These are phyloP conservation scores for Drosophila pseudoobscura DNA, from an alignment of 1,140 invertebrate genomes.

Conservation along the genomic window DNA sequence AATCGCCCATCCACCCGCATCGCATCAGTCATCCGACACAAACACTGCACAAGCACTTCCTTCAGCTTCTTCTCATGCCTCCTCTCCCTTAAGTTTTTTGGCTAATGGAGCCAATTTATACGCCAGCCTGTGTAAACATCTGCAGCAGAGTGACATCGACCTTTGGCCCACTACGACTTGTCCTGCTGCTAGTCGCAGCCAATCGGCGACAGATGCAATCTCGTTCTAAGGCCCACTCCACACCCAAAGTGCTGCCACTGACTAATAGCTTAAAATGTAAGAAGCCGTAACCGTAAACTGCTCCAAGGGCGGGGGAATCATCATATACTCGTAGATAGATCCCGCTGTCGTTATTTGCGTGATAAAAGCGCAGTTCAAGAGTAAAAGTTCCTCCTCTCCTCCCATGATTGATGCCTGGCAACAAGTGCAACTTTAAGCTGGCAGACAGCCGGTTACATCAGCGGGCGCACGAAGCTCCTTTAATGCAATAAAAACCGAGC, in stretches of 20 bases:
- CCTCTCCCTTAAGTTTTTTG: background rate
- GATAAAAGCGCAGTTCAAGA: constrained; percentile 28
- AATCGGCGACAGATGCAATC: background rate
- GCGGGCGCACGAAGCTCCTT: constrained; percentile 1
- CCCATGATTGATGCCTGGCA: constrained; percentile 12
- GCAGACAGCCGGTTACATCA: constrained; percentile 11
- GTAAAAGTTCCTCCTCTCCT: background rate
- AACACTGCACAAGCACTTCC: too few relatives aligned
- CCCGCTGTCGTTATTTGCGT: constrained; percentile 33
- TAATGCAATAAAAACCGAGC: constrained; percentile 18
- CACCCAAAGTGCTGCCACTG: constrained; percentile 3
- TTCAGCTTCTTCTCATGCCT: background rate
- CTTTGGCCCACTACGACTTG: background rate
- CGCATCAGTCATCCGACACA: too few relatives aligned
- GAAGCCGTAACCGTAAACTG: constrained; percentile 28
- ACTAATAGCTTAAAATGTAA: constrained; percentile 29
- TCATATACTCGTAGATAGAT: too few relatives aligned
- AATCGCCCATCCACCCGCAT: background rate
- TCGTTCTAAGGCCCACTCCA: too few relatives aligned
- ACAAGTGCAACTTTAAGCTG: constrained; percentile 8
- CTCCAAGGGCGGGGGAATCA: constrained; percentile 9
- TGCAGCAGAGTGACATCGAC: background rate
- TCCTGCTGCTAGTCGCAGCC: background rate
- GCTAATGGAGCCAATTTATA: constrained; percentile 19
- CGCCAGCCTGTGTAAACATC: background rate